These are phyloP conservation scores for Sceloporus tristichus DNA, from an alignment of 2,113 vertebrate species.

Conservation along the genomic window DNA sequence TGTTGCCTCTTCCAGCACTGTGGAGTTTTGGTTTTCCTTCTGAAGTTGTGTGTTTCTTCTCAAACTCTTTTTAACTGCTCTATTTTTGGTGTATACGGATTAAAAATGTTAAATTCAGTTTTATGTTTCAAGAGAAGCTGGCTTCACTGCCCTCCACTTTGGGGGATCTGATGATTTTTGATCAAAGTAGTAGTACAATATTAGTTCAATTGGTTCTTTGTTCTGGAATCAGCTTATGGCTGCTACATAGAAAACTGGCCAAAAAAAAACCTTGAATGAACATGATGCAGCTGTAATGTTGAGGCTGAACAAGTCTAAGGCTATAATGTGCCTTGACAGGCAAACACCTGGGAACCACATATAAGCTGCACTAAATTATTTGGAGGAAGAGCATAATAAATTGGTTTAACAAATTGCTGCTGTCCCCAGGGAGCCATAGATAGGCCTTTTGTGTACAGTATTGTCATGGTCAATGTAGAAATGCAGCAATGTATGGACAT, in stretches of 20 bases:
- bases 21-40: slow-evolving; percentile 34
- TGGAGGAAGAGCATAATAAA: background rate
- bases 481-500: too few relatives aligned
- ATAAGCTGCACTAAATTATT: background rate
- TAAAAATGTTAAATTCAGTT: slow-evolving; percentile 18
- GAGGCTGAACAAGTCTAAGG: background rate
- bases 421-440: background rate
- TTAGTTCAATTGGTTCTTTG: background rate
- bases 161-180: background rate
- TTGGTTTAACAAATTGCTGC: background rate
- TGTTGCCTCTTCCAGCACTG: slow-evolving; percentile 22
- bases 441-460: background rate
- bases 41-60: slow-evolving; percentile 11
- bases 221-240: background rate
- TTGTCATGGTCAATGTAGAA: too few relatives aligned
- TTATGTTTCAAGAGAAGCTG: background rate
- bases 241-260: background rate
- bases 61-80: background rate
- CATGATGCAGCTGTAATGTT: background rate
- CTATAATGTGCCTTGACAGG: background rate
- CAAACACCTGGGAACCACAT: background rate
- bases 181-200: background rate
- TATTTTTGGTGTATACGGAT: background rate
- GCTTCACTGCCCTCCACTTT: background rate
- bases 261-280: background rate